Percentiles rank a stretch among this genome's conserved stretches.
These are phyloP conservation scores for Anolis sagrei DNA, from an alignment of 2,113 vertebrate species.

Conservation along the genomic window DNA sequence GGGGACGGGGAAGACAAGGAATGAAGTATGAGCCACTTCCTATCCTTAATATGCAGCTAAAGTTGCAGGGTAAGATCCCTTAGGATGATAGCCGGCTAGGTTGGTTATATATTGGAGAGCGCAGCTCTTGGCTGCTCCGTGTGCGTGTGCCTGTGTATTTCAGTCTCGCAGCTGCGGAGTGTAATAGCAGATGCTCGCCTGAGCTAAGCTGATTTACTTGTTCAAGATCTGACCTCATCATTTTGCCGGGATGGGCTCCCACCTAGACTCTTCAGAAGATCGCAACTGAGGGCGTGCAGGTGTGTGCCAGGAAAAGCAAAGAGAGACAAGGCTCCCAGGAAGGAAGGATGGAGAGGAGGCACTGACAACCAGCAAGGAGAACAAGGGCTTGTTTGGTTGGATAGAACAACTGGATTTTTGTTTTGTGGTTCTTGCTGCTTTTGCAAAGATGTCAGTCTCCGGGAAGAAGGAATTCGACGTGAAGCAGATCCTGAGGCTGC, in stretches of 20 bases:
- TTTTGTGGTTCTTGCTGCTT: neutral
- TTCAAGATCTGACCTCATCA: slow-evolving; percentile 93
- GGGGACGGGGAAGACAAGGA: slow-evolving; percentile 5
- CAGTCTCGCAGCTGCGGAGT: slow-evolving; percentile 76
- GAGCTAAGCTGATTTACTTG: slow-evolving; percentile 88
- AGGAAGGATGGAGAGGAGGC: slow-evolving; percentile 61
- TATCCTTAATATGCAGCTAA: slow-evolving; percentile 72
- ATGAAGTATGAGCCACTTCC: slow-evolving; percentile 66
- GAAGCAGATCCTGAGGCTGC: slow-evolving; percentile 96
- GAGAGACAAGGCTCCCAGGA: slow-evolving; percentile 41
- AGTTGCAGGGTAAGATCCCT: slow-evolving; percentile 66
- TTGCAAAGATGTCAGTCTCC: slow-evolving; percentile 88
- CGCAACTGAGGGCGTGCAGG: slow-evolving; percentile 72
- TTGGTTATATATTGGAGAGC: slow-evolving; percentile 65
- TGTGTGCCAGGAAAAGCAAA: slow-evolving; percentile 49
- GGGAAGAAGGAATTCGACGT: slow-evolving; percentile 97
- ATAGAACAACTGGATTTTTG: slow-evolving; percentile 62
- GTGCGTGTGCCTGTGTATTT: slow-evolving; percentile 23
- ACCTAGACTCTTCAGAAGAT: slow-evolving; percentile 80
- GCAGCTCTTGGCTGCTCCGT: slow-evolving; percentile 43
- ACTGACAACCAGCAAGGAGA: slow-evolving; percentile 70
- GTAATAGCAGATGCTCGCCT: slow-evolving; percentile 78
- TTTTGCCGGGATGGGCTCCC: slow-evolving; percentile 84
- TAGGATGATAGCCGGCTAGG: slow-evolving; percentile 78
- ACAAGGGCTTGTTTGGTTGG: slow-evolving; percentile 68